Base-by-base conservation (phyloP, 2,797 vertebrate species). In the Cetoscarus ocellatus region DNA sequence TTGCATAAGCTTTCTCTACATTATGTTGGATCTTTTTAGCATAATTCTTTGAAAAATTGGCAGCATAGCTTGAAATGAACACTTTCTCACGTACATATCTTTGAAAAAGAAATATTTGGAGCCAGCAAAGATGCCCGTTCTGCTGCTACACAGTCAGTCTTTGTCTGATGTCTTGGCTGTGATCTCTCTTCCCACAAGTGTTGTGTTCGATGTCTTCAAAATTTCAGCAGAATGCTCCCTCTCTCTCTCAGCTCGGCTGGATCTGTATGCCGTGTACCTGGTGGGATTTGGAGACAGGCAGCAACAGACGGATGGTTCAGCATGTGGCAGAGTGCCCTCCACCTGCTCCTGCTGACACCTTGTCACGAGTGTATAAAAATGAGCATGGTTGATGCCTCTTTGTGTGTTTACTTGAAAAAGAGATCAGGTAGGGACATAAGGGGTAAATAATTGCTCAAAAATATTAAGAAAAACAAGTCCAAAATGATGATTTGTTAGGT, bases 301-400 rank as follows among this genome's bases (percentile, higher is more conserved):
- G 55, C 59, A 67, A 91, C 93, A 93, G 92, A 93, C 58, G 85
- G 89, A 84, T 58, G 70, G 79, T 90, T 81, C 82, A 83, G 85
- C 75, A 80, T 86, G 88, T 63, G 85, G 90, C 77, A 73, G 81
- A 75, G 75, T 73, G 78, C 64, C 80, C 70, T 88, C 87, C 88
- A 91, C 81, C 90, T 87, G 84, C 83, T 83, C 79, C 77, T 35
- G 82, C 83, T 85, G 77, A 82, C 81, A 86, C 60, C 72, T 84
- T 84, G 84, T 86, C 79, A 86, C 50, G 14, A 84, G 62, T 17
- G 57, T 62, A 83, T 67, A 61, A 70, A 70, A 85, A 72, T 8
- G 55, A 19, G 64, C 55, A 42, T 42, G 55, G 68, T 68, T 68
- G 58, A 52, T 53, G 47, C 36, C 18, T 15, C 13, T 44, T 9